Conservation (phyloP, 1,140 invertebrate species). For the Hyphantria cunea region DNA sequence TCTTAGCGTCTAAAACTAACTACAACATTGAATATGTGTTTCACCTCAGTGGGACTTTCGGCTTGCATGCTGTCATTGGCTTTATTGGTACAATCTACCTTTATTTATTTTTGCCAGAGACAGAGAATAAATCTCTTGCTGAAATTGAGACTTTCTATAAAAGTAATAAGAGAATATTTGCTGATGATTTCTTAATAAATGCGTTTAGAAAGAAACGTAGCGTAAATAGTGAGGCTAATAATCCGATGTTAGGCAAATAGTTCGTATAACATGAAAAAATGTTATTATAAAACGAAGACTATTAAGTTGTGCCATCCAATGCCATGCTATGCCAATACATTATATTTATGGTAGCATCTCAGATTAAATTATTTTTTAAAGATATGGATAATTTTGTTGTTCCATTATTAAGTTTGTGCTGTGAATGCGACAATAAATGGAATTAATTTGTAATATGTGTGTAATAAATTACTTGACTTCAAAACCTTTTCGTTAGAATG, state of each 20-base stretch:
- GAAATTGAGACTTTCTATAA: slow-evolving; percentile 85
- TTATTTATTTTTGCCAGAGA: slow-evolving; percentile 89
- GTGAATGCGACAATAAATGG: no score
- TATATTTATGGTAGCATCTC: no score
- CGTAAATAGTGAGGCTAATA: slow-evolving; percentile 41
- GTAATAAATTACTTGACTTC: no score
- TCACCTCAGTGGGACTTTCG: slow-evolving; percentile 83
- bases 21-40: slow-evolving; percentile 79
- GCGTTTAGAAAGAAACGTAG: slow-evolving; percentile 56
- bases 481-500: no score
- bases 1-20: slow-evolving; percentile 85
- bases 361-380: no score
- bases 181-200: slow-evolving; percentile 70
- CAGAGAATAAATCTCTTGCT: slow-evolving; percentile 87
- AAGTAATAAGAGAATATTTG: slow-evolving; percentile 65
- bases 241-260: slow-evolving; percentile 66
- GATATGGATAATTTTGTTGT: no score
- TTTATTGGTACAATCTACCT: slow-evolving; percentile 83
- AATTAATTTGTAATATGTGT: no score
- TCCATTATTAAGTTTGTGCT: no score
- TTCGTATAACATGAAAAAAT: neutral
- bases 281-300: no score
- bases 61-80: slow-evolving; percentile 82
- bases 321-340: no score
- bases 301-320: no score